Percentiles rank a stretch among this genome's conserved stretches.
Conservation (phyloP, 30 jellyfish, hydroid and myxozoan species). For the Turritopsis dohrnii region DNA sequence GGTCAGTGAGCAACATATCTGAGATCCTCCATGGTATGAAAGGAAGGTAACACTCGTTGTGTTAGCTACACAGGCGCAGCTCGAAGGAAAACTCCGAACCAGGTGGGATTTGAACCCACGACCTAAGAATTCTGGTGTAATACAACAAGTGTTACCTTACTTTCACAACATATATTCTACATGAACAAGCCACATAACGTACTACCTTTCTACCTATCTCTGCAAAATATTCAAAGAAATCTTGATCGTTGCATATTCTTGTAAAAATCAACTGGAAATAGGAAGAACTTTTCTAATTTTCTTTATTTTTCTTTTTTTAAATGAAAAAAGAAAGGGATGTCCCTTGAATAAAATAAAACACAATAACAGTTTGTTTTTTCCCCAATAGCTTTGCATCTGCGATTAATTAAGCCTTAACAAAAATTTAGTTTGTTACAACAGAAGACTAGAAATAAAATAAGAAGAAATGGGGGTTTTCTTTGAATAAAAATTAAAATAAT, state of each 20-base stretch:
- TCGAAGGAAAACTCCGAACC: too few species aligned
- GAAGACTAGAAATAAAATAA: neutral
- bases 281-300: neutral
- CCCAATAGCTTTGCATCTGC: neutral
- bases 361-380: neutral
- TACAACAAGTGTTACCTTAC: too few species aligned
- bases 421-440: neutral
- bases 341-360: neutral
- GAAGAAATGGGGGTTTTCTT: neutral
- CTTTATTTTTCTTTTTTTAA: too few species aligned
- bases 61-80: too few species aligned
- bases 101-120: too few species aligned
- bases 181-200: neutral
- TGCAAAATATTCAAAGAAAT: neutral
- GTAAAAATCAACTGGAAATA: neutral
- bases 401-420: neutral
- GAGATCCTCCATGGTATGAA: too few species aligned
- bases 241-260: neutral
- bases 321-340: neutral
- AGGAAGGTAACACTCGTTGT: too few species aligned
- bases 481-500: neutral
- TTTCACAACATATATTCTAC: too few species aligned
- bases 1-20: too few species aligned
- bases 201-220: neutral
- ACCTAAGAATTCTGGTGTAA: too few species aligned